Conservation (phyloP, 37 sponge, comb jelly and placozoan species). For the Corticium candelabrum region DNA sequence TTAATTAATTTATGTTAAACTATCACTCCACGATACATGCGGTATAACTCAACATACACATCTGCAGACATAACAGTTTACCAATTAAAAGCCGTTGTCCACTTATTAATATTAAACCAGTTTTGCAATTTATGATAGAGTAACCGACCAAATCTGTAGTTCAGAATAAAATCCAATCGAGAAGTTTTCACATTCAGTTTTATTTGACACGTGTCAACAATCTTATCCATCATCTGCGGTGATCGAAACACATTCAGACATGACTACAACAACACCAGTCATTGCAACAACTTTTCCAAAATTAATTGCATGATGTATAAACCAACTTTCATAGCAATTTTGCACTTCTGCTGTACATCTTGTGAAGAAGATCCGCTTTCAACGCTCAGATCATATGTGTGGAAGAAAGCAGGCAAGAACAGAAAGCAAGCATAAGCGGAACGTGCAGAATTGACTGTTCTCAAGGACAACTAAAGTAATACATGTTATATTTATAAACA, state of each 20-base stretch:
- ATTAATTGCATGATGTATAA: background rate
- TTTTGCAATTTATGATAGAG: too few relatives aligned
- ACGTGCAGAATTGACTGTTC: slow-evolving; percentile 76
- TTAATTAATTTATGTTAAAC: too few relatives aligned
- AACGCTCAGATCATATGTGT: slow-evolving; percentile 18
- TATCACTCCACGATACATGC: too few relatives aligned
- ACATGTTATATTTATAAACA: too few relatives aligned
- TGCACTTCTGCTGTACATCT: slow-evolving; percentile 47
- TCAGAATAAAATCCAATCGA: background rate
- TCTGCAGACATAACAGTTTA: too few relatives aligned
- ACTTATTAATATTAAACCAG: too few relatives aligned
- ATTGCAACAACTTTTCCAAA: background rate
- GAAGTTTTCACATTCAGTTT: background rate
- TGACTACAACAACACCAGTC: background rate
- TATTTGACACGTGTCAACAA: background rate
- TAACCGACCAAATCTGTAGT: slow-evolving; percentile 2
- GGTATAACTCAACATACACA: too few relatives aligned
- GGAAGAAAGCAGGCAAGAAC: slow-evolving; percentile 62
- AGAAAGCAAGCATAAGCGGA: slow-evolving; percentile 80
- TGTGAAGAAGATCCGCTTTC: background rate
- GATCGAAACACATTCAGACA: slow-evolving; percentile 1
- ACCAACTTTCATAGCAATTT: slow-evolving; percentile 59
- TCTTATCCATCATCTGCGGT: background rate
- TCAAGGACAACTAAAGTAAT: slow-evolving; percentile 69
- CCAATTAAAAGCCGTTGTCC: too few relatives aligned